These are phyloP conservation scores for Corythornis vintsioides DNA, from an alignment of 2,113 vertebrate species.

Conservation along the genomic window DNA sequence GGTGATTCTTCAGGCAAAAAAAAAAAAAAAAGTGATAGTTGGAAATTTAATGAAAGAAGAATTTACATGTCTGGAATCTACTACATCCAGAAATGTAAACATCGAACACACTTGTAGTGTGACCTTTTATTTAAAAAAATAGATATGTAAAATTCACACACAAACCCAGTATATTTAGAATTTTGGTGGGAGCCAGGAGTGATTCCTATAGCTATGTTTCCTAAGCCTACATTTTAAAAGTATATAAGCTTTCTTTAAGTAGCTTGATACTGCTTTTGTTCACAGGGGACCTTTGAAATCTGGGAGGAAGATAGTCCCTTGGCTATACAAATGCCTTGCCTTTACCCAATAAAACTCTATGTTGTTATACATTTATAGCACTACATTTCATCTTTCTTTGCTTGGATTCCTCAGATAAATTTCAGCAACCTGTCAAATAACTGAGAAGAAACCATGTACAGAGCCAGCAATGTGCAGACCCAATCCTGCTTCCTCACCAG, in stretches of 20 bases:
- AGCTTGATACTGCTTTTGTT: conserved; percentile 26
- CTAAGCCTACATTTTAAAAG: conserved; percentile 3
- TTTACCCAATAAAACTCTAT: conserved; percentile 8
- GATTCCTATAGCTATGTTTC: not conserved
- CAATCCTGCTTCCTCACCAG: not conserved
- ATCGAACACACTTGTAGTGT: not conserved
- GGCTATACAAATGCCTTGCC: not conserved
- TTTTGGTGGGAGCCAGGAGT: not conserved
- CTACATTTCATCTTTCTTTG: conserved; percentile 18
- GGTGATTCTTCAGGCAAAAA: conserved; percentile 55
- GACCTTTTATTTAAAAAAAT: conserved; percentile 35
- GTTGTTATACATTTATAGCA: not conserved
- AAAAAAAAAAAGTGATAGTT: not conserved
- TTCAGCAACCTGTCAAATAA: not conserved
- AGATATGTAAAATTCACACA: conserved; percentile 1
- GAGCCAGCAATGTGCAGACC: not conserved
- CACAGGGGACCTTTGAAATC: conserved; percentile 28
- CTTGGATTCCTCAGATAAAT: conserved; percentile 29
- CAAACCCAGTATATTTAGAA: conserved; percentile 16
- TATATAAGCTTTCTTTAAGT: not conserved
- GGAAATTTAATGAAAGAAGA: conserved; percentile 6
- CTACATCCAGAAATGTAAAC: conserved; percentile 29
- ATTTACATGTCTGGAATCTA: conserved; percentile 35
- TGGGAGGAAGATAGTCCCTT: conserved; percentile 2
- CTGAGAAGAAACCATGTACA: not conserved